Evolutionary conservation across 2,797 vertebrate species (phyloP).

Genomic region (Distichodus sexfasciatus): DNA sequence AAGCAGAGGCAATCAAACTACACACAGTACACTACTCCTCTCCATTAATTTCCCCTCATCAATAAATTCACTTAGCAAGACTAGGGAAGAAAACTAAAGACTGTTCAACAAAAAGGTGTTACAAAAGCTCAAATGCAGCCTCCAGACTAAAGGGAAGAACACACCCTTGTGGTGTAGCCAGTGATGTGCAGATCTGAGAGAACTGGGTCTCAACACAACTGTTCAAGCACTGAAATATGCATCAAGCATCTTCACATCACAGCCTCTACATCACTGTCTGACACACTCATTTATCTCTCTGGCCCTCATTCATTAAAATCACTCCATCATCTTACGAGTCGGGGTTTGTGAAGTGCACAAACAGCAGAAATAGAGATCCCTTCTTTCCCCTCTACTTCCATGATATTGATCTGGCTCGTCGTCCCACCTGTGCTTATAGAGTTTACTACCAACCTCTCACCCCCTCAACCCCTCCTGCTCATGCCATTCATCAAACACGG

Average conservation of each 20-base stretch:
- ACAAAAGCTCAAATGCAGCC: background rate
- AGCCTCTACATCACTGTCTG: background rate
- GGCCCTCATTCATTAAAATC: slow-evolving; percentile 10
- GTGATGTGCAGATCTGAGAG: background rate
- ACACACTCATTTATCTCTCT: slow-evolving; percentile 4
- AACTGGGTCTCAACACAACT: background rate
- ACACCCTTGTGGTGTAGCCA: background rate
- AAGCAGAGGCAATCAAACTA: background rate
- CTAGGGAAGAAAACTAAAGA: background rate
- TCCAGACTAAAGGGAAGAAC: background rate
- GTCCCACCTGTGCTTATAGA: slow-evolving; percentile 37
- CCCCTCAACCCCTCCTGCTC: background rate
- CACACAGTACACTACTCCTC: background rate
- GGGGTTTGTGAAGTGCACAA: background rate
- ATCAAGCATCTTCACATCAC: slow-evolving; percentile 3
- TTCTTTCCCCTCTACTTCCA: slow-evolving; percentile 16
- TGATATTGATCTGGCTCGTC: slow-evolving; percentile 42
- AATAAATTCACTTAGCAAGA: background rate
- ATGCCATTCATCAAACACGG: slow-evolving; percentile 32
- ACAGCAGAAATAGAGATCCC: slow-evolving; percentile 37
- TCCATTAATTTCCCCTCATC: background rate
- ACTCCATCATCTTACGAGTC: slow-evolving; percentile 22
- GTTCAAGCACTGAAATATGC: background rate
- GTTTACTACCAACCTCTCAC: slow-evolving; percentile 11
- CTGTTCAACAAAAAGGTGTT: background rate